phyloP scores from a whole-genome alignment of 2,888 invertebrate species.

The Plusia festucae region DNA sequence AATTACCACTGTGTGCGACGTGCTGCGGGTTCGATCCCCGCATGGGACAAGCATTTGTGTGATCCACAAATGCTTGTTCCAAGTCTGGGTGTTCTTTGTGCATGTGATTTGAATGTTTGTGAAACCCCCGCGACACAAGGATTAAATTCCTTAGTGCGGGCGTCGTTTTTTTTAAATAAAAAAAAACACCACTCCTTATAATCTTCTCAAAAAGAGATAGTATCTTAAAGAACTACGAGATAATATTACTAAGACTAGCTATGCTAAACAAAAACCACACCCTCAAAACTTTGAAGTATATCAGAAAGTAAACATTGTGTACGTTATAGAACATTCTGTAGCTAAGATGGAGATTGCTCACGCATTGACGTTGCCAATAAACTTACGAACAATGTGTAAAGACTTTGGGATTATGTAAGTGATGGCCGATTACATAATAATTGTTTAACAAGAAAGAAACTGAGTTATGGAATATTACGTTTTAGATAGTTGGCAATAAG shows the following conservation, averaged over 20 bases:
- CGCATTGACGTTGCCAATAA: slow-evolving; percentile 32
- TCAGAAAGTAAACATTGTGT: slow-evolving; percentile 42
- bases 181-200: too few species aligned
- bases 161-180: too few species aligned
- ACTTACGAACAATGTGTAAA: slow-evolving; percentile 27
- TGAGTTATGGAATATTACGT: neutral
- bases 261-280: slow-evolving; percentile 11
- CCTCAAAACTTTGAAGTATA: slow-evolving; percentile 37
- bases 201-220: too few species aligned
- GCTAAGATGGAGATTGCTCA: slow-evolving; percentile 55
- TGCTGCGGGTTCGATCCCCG: too few species aligned
- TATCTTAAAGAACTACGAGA: too few species aligned
- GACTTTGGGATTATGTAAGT: slow-evolving; percentile 26
- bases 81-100: too few species aligned
- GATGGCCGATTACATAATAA: slow-evolving; percentile 12
- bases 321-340: slow-evolving; percentile 25
- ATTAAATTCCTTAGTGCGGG: too few species aligned
- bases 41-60: too few species aligned
- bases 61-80: too few species aligned
- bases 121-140: too few species aligned
- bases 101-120: too few species aligned
- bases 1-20: too few species aligned
- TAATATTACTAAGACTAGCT: neutral
- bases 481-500: neutral
- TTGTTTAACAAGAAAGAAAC: neutral